Percentiles rank a stretch among this genome's conserved stretches.
Evolutionary conservation across 2,113 vertebrate species (phyloP).

Genomic region (Centropus bengalensis): DNA sequence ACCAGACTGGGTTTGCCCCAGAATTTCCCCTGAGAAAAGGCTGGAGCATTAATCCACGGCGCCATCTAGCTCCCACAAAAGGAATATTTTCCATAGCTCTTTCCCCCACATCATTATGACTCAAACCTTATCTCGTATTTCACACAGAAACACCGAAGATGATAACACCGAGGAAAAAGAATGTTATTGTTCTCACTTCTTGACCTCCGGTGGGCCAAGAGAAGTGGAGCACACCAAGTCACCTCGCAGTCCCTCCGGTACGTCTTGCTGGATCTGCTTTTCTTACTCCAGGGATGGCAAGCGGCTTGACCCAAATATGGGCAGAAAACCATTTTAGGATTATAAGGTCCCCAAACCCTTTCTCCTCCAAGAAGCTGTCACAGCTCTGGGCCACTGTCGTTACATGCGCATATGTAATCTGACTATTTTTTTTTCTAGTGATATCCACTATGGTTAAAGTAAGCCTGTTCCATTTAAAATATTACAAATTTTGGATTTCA

Average conservation of each 20-base stretch:
- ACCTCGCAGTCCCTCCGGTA: too few relatives aligned
- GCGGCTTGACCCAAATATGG: not conserved
- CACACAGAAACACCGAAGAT: not conserved
- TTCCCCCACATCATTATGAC: not conserved
- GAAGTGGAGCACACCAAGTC: not conserved
- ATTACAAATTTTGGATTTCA: not conserved
- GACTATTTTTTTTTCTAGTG: not conserved
- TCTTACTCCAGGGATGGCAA: not conserved
- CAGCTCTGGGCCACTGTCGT: not conserved
- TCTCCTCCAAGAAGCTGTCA: accelerated
- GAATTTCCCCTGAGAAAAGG: not conserved
- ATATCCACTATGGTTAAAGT: not conserved
- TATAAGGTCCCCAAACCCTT: accelerated
- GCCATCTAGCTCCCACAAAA: constrained; percentile 43
- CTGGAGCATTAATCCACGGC: constrained; percentile 19
- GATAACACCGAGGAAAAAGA: not conserved
- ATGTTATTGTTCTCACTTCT: not conserved
- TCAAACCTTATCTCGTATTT: not conserved
- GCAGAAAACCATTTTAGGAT: not conserved
- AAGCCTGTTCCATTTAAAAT: not conserved
- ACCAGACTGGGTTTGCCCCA: not conserved
- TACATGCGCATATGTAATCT: not conserved
- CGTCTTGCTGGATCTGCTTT: not conserved
- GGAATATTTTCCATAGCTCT: not conserved
- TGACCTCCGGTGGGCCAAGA: not conserved